Evolutionary conservation across 2,797 vertebrate species (phyloP).

Genomic region (Glossophaga mutica): DNA sequence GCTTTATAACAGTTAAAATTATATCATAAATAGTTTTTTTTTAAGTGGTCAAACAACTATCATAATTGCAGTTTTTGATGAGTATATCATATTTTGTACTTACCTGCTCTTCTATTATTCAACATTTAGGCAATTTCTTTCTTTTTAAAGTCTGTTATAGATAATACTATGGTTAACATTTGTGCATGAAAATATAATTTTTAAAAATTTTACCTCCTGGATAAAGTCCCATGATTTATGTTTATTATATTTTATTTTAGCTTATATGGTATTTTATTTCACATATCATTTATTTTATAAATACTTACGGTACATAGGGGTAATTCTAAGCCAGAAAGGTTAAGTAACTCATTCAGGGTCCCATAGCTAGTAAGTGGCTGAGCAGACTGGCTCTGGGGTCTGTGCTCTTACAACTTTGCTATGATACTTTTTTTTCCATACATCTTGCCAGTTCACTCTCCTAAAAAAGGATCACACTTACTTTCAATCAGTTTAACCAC

Average conservation of each 20-base stretch:
- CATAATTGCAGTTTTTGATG: background rate
- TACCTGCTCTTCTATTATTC: background rate
- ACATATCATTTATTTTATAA: background rate
- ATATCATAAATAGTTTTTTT: background rate
- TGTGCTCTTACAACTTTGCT: background rate
- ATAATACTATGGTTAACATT: background rate
- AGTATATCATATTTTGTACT: background rate
- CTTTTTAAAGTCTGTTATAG: background rate
- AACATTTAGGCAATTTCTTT: conserved; percentile 6
- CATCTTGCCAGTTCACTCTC: background rate
- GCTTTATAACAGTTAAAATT: background rate
- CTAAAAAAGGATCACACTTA: background rate
- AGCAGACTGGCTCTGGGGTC: background rate
- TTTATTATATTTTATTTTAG: background rate
- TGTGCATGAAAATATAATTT: background rate
- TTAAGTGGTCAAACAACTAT: background rate
- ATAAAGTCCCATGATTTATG: background rate
- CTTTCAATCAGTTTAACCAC: background rate
- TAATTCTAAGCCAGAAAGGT: background rate
- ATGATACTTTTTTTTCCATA: background rate
- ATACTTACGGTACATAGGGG: background rate
- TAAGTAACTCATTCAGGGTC: background rate
- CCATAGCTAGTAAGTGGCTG: background rate
- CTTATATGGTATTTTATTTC: background rate
- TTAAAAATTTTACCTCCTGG: background rate